Evolutionary conservation across 1,140 invertebrate genomes (phyloP), one percentile per base, ranked within the genome.

Genomic region (Sycophila sp.): DNA sequence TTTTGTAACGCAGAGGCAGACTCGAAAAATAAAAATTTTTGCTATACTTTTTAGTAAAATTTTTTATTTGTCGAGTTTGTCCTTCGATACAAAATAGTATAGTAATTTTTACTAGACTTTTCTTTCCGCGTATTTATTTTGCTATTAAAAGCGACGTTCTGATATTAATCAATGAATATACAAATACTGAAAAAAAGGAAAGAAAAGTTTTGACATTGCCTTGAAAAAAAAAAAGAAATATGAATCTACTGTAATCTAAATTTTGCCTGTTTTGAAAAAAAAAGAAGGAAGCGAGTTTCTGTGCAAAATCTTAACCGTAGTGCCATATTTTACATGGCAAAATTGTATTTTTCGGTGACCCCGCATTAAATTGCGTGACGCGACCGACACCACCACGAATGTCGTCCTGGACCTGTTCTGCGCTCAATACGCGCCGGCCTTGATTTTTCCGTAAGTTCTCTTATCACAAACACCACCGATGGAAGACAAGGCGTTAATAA

Each of bases 381-480:
- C n/a, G 45, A 7, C 17, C 49, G 53, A 34, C 28, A 26, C 53
- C 19, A 10, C 55, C 2, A 32, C 38, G n/a, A 32, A 19, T 32
- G 24, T 53, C 64, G 26, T 60, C 45, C 51, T 62, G 68, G 68
- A 45, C 26, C 17, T 24, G n/a, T n/a, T n/a, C 68, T 34, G 7
- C 17, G 15, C 36, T 28, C 32, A 19, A 19, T 56, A 36, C 30
- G 40, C 42, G 6, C 0, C 22, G 28, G 17, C 32, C 4, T 3
- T 47, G 53, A 36, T 59, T 69, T 63, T 17, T 5, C 68, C 68
- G 68, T 69, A 69, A 69, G 68, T 69, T 58, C 10, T n/a, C 15
- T 15, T 22, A 32, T 38, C 15, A 26, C 17, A 24, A 28, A 67
- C 28, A 59, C 10, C 8, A 45, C 11, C 13, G 17, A 53, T 26